A percentile compares a stretch with the other conserved stretches of the same genome.
Evolutionary conservation across 2,113 vertebrate species (phyloP).

Genomic region (Ranitomeya imitator): DNA sequence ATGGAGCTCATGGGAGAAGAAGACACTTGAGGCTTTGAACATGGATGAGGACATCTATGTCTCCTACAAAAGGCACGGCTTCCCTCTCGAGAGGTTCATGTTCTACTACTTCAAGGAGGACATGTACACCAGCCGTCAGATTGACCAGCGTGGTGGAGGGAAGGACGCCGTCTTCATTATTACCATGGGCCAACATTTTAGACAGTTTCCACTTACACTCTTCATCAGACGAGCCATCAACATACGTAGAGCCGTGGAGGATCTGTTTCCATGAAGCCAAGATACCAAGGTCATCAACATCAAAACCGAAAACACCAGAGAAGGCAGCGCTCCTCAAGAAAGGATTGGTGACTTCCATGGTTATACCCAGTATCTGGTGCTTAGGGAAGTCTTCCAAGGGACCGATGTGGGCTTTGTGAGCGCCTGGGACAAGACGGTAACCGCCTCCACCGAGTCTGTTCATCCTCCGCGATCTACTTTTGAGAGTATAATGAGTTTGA

Average conservation of each 20-base stretch:
- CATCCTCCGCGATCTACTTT: constrained; percentile 36
- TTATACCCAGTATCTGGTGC: constrained; percentile 48
- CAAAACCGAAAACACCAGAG: constrained; percentile 60
- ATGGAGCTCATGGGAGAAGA: constrained; percentile 33
- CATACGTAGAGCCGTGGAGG: constrained; percentile 47
- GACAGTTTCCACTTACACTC: constrained; percentile 57
- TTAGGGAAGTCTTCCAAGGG: constrained; percentile 59
- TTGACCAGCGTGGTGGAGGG: constrained; percentile 39
- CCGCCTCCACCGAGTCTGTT: background rate
- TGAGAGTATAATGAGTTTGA: constrained; percentile 60
- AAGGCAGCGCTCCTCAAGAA: background rate
- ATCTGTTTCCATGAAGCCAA: constrained; percentile 55
- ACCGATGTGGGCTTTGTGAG: constrained; percentile 41
- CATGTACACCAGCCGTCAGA: constrained; percentile 54
- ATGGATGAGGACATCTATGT: constrained; percentile 55
- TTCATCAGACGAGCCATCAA: constrained; percentile 50
- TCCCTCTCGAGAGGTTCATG: constrained; percentile 37
- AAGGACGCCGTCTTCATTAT: constrained; percentile 50
- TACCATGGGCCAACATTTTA: constrained; percentile 59
- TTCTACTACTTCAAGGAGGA: constrained; percentile 57
- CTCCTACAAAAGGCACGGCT: constrained; percentile 59
- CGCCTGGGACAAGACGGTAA: constrained; percentile 59
- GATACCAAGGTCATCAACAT: constrained; percentile 55
- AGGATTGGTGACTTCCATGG: constrained; percentile 47
- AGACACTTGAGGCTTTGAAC: constrained; percentile 54